Conservation (phyloP, 30 jellyfish, hydroid and myxozoan genomes). For the Aurelia coerulea region DNA sequence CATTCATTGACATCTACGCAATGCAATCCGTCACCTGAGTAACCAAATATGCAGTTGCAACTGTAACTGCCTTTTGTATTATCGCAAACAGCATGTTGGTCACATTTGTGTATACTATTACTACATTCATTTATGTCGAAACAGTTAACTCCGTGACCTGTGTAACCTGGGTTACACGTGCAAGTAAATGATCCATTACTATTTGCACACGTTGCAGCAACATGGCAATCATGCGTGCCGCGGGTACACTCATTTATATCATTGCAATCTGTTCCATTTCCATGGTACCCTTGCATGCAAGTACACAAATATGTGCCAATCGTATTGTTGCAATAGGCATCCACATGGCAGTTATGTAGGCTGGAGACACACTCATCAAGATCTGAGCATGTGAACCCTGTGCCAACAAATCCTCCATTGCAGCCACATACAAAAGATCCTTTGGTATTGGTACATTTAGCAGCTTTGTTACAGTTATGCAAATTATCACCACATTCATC, state of each 20-base stretch:
- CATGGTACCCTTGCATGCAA: constrained; percentile 35
- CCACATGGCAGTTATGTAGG: constrained; percentile 30
- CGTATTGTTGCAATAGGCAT: constrained; percentile 14
- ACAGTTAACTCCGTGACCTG: constrained; percentile 77
- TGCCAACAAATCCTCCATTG: constrained; percentile 54
- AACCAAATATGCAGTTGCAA: constrained; percentile 55
- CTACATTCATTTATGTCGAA: constrained; percentile 46
- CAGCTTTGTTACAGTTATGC: constrained; percentile 51
- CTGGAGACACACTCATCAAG: constrained; percentile 9
- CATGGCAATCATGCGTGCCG: constrained; percentile 62
- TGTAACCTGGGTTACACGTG: constrained; percentile 63
- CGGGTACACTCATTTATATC: constrained; percentile 55
- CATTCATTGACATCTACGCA: constrained; percentile 70
- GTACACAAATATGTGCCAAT: constrained; percentile 39
- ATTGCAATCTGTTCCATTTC: constrained; percentile 35
- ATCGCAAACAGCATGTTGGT: constrained; percentile 30
- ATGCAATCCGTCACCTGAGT: constrained; percentile 35
- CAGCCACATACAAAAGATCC: constrained; percentile 73
- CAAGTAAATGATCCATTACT: constrained; percentile 75
- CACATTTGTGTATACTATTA: constrained; percentile 1
- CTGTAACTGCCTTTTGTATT: constrained; percentile 41
- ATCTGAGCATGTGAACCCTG: constrained; percentile 51
- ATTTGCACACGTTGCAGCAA: constrained; percentile 68
- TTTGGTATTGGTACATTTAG: constrained; percentile 43
- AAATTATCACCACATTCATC: constrained; percentile 47